These are phyloP conservation scores for Anas acuta DNA, from an alignment of 2,797 vertebrate species.

Conservation along the genomic window DNA sequence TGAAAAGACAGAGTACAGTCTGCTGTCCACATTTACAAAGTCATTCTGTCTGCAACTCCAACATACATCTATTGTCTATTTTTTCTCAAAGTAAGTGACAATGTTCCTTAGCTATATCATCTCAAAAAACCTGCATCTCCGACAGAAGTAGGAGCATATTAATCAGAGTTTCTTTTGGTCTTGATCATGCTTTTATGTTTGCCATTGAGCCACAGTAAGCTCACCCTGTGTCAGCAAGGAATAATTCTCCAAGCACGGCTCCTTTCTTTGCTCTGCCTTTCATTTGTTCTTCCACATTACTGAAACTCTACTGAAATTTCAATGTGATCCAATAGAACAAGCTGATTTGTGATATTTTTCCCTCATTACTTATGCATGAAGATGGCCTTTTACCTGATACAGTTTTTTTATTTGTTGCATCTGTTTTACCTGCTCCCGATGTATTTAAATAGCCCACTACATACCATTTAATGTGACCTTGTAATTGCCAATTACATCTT, in stretches of 20 bases:
- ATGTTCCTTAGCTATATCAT: not conserved
- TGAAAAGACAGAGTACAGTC: slow-evolving; percentile 73
- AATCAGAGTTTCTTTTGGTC: not conserved
- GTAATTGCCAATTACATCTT: not conserved
- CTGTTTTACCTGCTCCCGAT: not conserved
- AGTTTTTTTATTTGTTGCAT: not conserved
- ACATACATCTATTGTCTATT: not conserved
- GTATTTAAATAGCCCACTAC: not conserved
- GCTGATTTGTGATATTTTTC: not conserved
- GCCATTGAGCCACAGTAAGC: not conserved
- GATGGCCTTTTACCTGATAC: not conserved
- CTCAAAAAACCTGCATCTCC: slow-evolving; percentile 22
- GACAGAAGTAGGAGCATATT: not conserved
- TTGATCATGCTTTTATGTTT: not conserved
- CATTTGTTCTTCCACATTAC: not conserved
- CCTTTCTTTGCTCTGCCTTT: not conserved
- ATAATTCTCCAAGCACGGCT: not conserved
- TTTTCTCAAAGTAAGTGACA: not conserved
- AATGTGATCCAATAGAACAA: not conserved
- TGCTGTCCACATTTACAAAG: slow-evolving; percentile 68
- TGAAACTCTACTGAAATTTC: not conserved
- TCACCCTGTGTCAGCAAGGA: not conserved
- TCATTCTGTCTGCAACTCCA: slow-evolving; percentile 66
- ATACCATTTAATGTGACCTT: not conserved
- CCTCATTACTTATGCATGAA: not conserved